Percentiles rank a stretch among this genome's conserved stretches.
Conservation (phyloP, 2,797 vertebrate genomes). For the Tadarida brasiliensis region DNA sequence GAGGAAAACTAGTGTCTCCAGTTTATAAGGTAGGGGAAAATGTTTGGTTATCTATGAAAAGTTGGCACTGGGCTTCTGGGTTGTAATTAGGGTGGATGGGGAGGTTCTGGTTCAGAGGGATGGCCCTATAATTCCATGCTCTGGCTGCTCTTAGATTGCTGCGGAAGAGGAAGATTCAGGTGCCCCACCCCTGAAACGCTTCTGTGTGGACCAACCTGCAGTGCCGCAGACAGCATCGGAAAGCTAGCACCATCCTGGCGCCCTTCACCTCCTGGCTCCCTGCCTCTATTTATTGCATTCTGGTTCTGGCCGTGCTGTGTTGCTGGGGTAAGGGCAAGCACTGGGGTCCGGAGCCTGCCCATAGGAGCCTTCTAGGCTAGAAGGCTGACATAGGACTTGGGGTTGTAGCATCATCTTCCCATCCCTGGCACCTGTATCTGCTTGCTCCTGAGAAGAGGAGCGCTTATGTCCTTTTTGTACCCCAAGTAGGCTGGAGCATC, state of each 20-base stretch:
- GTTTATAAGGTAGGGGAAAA: neutral
- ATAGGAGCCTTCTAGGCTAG: constrained; percentile 54
- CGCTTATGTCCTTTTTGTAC: constrained; percentile 69
- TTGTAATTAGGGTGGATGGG: neutral
- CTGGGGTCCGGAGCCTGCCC: constrained; percentile 67
- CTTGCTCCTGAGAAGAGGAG: constrained; percentile 57
- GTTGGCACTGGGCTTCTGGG: neutral
- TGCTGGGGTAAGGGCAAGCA: constrained; percentile 75
- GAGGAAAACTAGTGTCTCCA: neutral
- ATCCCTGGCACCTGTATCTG: constrained; percentile 61
- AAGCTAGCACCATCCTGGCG: constrained; percentile 89
- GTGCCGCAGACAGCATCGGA: constrained; percentile 88
- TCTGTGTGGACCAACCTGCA: constrained; percentile 94
- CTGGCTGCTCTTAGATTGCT: constrained; percentile 77
- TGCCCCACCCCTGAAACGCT: constrained; percentile 96
- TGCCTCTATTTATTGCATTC: constrained; percentile 81
- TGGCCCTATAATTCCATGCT: neutral
- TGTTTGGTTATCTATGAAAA: neutral
- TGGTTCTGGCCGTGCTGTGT: constrained; percentile 75
- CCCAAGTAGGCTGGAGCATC: constrained; percentile 50
- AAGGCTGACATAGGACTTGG: constrained; percentile 59
- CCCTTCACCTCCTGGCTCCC: constrained; percentile 63
- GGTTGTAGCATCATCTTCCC: constrained; percentile 45
- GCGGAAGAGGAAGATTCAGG: constrained; percentile 93
- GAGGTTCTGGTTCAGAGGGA: neutral